Evolutionary conservation across 2,113 vertebrate genomes (phyloP), one percentile per base, ranked within the genome.

Genomic region (Apus apus): DNA sequence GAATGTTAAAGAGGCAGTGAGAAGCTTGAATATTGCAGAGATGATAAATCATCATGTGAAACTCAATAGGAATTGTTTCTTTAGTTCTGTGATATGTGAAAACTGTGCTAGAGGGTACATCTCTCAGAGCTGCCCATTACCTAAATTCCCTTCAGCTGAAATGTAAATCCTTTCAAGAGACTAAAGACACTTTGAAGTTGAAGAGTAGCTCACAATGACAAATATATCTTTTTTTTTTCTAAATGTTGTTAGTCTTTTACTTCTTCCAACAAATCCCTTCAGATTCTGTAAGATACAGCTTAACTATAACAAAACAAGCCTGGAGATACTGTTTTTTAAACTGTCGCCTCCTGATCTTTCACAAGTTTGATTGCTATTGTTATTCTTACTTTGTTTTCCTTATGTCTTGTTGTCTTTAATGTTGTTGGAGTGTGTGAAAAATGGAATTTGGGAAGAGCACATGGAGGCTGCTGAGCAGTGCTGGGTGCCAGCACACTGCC

Each of bases 111-210:
- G 95, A 94, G 97, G 97, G 96, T 89, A 94, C 46, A 57, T 89
- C 82, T 97, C 96, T 98, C 97, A 94, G 91, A 94, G 91, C 83
- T 94, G 79, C 85, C 92, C 45, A 87, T 94, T 96, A 96, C 94
- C 92, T 89, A 89, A 94, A 82, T 97, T 97, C 95, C 96, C 90
- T 87, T 91, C 93, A 86, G 91, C 96, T 98, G 78, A 96, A 93
- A 93, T 66, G 93, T 97, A 98, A 98, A 98, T 97, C 97, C 97
- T 97, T 97, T 97, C 91, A 97, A 96, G 93, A 97, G 93, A 79
- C 74, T 64, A 68, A 83, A 87, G 64, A 48, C 16, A 51, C 96
- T 97, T 97, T 97, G 93, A 97, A 95, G 91, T 74, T 61, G 68
- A 85, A 86, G 30, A 70, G 85, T 23, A 85, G 83, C 83, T 95